phyloP scores from a whole-genome alignment of 2,888 invertebrate genomes.

The Hemaris fuciformis region DNA sequence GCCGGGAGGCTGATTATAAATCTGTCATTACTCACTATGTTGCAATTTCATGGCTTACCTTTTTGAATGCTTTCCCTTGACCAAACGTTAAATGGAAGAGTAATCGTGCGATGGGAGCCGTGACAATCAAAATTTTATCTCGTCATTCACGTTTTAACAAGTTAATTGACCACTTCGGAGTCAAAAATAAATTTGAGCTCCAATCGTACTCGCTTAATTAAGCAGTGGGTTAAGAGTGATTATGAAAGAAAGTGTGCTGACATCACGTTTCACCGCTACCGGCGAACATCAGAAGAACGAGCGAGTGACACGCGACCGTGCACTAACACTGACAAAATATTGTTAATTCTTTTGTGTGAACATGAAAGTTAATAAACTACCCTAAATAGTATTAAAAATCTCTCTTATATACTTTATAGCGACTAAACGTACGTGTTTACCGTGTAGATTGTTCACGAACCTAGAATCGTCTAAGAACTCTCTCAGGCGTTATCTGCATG shows the following conservation, averaged over 20 bases:
- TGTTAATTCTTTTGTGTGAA: constrained; percentile 46
- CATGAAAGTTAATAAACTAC: too few species aligned
- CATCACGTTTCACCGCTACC: constrained; percentile 35
- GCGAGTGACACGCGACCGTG: constrained; percentile 39
- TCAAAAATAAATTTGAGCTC: constrained; percentile 16
- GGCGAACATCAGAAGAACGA: constrained; percentile 43
- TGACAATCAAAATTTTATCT: constrained; percentile 15
- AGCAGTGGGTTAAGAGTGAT: constrained; percentile 14
- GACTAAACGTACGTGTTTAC: constrained; percentile 41
- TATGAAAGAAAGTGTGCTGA: constrained; percentile 13
- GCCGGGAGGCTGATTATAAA: constrained; percentile 67
- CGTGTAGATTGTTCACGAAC: constrained; percentile 20
- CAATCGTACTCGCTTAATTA: constrained; percentile 15
- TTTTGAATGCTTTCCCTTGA: constrained; percentile 44
- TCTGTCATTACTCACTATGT: constrained; percentile 61
- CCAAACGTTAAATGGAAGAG: constrained; percentile 28
- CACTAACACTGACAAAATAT: constrained; percentile 36
- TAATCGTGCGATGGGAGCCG: not conserved
- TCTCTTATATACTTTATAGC: too few species aligned
- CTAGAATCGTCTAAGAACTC: not conserved
- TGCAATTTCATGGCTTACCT: constrained; percentile 67
- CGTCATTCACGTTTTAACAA: constrained; percentile 37
- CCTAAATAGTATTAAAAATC: too few species aligned
- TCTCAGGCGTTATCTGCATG: constrained; percentile 64
- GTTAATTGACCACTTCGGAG: constrained; percentile 33